A percentile compares a stretch with the other conserved stretches of the same genome.
Conservation (phyloP, 2,888 invertebrate species). For the Dione juno region DNA sequence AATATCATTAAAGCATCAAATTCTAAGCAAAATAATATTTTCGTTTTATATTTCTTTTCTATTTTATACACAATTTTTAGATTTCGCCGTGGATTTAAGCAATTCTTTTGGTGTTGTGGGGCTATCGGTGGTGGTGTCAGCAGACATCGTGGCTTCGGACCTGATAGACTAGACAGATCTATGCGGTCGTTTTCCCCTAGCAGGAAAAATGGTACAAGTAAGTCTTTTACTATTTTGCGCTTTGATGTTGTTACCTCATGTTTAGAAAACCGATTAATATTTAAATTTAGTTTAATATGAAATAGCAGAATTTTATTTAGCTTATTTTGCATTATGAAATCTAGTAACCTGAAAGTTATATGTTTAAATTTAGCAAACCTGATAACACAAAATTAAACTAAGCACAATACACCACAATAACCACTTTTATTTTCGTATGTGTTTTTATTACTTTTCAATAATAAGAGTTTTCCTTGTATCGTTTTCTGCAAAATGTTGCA, state of each 20-base stretch:
- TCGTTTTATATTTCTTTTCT: background rate
- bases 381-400: background rate
- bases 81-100: constrained; percentile 96
- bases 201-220: constrained; percentile 79
- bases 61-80: constrained; percentile 74
- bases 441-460: background rate
- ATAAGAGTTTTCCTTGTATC: background rate
- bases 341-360: background rate
- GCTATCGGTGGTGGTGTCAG: constrained; percentile 87
- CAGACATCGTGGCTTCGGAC: constrained; percentile 89
- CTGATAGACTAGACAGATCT: constrained; percentile 90
- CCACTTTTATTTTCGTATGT: background rate
- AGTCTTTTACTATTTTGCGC: constrained; percentile 32
- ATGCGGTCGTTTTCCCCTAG: constrained; percentile 87
- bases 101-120: constrained; percentile 95
- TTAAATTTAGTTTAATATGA: background rate
- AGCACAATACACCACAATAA: background rate
- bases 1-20: background rate
- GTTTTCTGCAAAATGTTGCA: constrained; percentile 19
- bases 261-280: constrained; percentile 5
- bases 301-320: background rate
- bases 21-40: background rate
- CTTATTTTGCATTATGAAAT: constrained; percentile 2
- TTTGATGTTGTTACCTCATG: background rate
- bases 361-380: background rate